Evolutionary conservation across 1,140 invertebrate species (phyloP).

Genomic region (Drosophila mayri): DNA sequence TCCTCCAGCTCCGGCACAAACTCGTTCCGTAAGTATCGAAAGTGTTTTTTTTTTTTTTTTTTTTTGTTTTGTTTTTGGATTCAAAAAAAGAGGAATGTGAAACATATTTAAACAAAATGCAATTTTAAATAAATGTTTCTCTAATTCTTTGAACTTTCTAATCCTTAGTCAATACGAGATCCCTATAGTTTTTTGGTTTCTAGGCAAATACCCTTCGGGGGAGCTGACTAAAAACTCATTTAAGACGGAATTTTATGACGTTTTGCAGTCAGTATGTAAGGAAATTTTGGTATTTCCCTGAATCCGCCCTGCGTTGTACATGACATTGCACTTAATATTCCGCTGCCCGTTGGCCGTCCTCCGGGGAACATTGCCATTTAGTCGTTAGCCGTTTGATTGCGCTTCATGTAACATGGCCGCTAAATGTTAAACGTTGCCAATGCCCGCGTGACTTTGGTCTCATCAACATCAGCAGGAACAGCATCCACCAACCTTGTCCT

Average conservation of each 20-base stretch:
- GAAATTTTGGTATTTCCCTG: constrained; percentile 17
- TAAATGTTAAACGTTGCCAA: constrained; percentile 80
- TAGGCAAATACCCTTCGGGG: too few species aligned
- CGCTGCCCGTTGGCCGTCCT: constrained; percentile 32
- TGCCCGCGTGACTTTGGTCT: constrained; percentile 65
- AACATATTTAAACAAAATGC: too few species aligned
- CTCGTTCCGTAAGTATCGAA: constrained; percentile 79
- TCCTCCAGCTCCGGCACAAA: constrained; percentile 84
- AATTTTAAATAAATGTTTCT: not conserved
- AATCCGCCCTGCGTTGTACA: constrained; percentile 28
- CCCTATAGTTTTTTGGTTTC: too few species aligned
- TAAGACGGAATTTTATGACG: constrained; percentile 17
- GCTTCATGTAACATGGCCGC: constrained; percentile 76
- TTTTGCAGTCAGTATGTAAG: constrained; percentile 15
- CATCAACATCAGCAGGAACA: constrained; percentile 55
- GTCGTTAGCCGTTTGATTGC: constrained; percentile 80
- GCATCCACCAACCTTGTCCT: constrained; percentile 31
- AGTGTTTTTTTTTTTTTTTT: too few species aligned
- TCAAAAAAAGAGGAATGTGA: not conserved
- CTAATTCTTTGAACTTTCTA: not conserved
- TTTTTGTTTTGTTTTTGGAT: not conserved
- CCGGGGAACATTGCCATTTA: constrained; percentile 66
- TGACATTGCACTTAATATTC: constrained; percentile 64
- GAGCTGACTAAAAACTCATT: too few species aligned
- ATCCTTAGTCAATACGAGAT: not conserved